A percentile compares a stretch with the other conserved stretches of the same genome.
Conservation (phyloP, 1,140 invertebrate genomes). For the Lamellibrachia luymesi region DNA sequence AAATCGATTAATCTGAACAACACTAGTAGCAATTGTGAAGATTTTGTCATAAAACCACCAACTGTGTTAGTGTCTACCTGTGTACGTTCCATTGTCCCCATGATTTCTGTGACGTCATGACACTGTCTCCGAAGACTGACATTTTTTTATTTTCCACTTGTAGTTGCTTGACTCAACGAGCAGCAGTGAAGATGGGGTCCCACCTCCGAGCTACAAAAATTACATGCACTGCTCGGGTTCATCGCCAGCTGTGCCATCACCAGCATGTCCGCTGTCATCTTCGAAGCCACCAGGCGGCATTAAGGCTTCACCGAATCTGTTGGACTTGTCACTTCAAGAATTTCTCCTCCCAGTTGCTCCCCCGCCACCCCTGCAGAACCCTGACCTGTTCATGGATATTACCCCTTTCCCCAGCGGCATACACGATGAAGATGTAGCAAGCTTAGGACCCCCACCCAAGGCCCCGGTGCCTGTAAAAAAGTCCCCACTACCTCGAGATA, state of each 20-base stretch:
- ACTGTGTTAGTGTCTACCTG: too few species aligned
- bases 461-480: background rate
- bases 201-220: background rate
- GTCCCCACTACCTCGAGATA: constrained; percentile 6
- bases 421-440: background rate
- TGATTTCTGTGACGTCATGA: too few species aligned
- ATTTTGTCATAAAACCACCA: too few species aligned
- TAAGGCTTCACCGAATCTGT: background rate
- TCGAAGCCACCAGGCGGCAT: background rate
- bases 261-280: background rate
- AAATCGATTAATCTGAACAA: too few species aligned
- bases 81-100: too few species aligned
- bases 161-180: background rate
- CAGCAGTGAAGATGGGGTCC: background rate
- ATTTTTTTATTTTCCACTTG: background rate
- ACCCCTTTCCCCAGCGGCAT: background rate
- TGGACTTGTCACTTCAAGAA: background rate
- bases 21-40: too few species aligned
- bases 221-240: background rate
- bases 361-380: background rate
- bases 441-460: background rate
- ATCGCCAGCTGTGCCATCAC: background rate
- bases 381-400: background rate
- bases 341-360: background rate
- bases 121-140: too few species aligned